Evolutionary conservation across 2,888 invertebrate species (phyloP).

Genomic region (Himalopsyche anomala): DNA sequence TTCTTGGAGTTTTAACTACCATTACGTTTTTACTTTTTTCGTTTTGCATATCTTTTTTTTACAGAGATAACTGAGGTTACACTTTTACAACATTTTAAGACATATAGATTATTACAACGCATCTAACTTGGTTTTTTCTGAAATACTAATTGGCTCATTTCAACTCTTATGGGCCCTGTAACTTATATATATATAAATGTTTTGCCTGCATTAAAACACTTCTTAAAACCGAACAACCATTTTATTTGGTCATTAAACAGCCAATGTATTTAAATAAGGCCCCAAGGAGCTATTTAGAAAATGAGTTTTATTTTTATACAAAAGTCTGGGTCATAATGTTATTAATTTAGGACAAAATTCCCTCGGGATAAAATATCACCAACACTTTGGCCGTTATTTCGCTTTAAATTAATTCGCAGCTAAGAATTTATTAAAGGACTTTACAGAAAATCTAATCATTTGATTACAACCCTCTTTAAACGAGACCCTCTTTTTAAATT

Average conservation of each 20-base stretch:
- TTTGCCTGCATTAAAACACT: too few species aligned
- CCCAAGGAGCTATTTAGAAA: background rate
- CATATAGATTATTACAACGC: too few species aligned
- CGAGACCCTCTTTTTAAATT: background rate
- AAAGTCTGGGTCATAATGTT: slow-evolving; percentile 3
- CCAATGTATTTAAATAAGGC: background rate
- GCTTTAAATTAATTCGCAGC: slow-evolving; percentile 26
- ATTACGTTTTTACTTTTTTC: too few species aligned
- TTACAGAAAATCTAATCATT: slow-evolving; percentile 20
- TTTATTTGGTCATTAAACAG: background rate
- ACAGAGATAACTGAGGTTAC: too few species aligned
- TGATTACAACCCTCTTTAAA: background rate
- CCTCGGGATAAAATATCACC: slow-evolving; percentile 20
- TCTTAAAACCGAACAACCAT: background rate
- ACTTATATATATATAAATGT: too few species aligned
- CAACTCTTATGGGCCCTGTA: too few species aligned
- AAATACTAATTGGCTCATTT: too few species aligned
- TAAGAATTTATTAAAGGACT: background rate
- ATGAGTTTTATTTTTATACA: slow-evolving; percentile 23
- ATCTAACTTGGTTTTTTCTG: too few species aligned
- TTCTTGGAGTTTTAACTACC: too few species aligned
- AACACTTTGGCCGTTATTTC: slow-evolving; percentile 7
- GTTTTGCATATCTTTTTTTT: too few species aligned
- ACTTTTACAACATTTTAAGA: too few species aligned
- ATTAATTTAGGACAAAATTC: slow-evolving; percentile 16